Percentiles rank a stretch among this genome's conserved stretches.
Conservation (phyloP, 2,113 vertebrate genomes). For the Megaleporinus macrocephalus region DNA sequence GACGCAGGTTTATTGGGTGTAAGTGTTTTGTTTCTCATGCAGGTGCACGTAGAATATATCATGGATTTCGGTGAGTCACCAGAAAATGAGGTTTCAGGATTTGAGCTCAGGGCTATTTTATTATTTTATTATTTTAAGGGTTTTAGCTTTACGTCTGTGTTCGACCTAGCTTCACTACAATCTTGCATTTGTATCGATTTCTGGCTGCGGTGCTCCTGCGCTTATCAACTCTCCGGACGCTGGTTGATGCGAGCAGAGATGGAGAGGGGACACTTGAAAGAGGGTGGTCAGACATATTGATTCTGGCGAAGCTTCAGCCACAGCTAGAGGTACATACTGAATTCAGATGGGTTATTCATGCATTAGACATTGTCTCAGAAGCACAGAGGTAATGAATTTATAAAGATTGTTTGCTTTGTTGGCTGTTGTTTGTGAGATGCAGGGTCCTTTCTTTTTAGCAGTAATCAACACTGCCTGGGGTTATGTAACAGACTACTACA, state of each 20-base stretch:
- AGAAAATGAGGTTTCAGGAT: conserved; percentile 21
- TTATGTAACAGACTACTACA: conserved; percentile 11
- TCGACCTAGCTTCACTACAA: background rate
- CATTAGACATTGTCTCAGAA: background rate
- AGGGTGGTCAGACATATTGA: conserved; percentile 20
- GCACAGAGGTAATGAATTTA: background rate
- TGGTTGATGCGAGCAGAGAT: conserved; percentile 16
- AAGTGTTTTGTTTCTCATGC: background rate
- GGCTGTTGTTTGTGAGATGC: background rate
- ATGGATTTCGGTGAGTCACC: conserved; percentile 12
- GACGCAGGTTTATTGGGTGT: background rate
- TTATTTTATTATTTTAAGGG: background rate
- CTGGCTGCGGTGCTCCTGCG: background rate
- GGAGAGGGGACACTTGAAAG: conserved; percentile 21
- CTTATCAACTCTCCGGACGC: conserved; percentile 11
- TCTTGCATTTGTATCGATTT: conserved; percentile 25
- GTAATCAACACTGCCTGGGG: background rate
- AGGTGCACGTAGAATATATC: conserved; percentile 5
- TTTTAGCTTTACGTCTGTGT: conserved; percentile 13
- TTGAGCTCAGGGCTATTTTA: background rate
- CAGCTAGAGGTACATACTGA: background rate
- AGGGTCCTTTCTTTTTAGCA: background rate
- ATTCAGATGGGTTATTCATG: conserved; percentile 16
- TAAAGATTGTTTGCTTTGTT: conserved; percentile 1
- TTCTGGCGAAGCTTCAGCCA: conserved; percentile 2